Evolutionary conservation across 2,888 invertebrate genomes (phyloP), one percentile per base, ranked within the genome.

Genomic region (Metopia argyrocephala): DNA sequence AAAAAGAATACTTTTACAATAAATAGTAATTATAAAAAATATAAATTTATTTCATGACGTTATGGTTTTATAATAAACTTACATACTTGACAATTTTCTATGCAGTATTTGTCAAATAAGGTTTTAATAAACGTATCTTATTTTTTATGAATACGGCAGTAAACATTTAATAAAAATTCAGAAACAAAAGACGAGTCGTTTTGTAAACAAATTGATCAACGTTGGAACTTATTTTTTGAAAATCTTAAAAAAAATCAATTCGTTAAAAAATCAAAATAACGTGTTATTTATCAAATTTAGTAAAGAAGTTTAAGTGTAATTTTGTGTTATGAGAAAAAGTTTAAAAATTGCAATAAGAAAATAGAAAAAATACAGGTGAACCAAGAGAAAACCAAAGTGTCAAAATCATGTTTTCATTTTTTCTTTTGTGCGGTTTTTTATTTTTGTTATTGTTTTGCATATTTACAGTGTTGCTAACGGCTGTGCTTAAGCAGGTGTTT

Each of bases 361-460:
- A 56, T 6, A n/a, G n/a, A 0, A 50, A 57, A 61, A 70, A 59
- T 21, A 78, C 73, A 74, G 73, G 73, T 78, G 74, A 79, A 79
- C 15, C 2, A 21, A 57, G 45, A 38, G n/a, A 54, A 73, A 56
- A 69, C 50, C 31, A 69, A 79, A 75, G 31, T 79, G 69, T 75
- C 69, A 79, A 74, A 65, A 64, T 2, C 21, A 27, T 48, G 38
- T 62, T 71, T 62, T 57, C 27, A 25, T 46, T 38, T 38, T 38
- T 38, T 38, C 38, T 38, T 12, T 38, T 38, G 12, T 12, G n/a
- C n/a, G 9, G 15, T 15, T 38, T 38, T 38, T 9, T 15, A 38
- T 28, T 4, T 70, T 68, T 78, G 78, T 74, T 69, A 68, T 69
- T 74, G 73, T 69, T 68, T 45, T 38, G 21, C 6, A 46, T 25